These are phyloP conservation scores for Lepisosteus oculatus DNA, from an alignment of 2,113 vertebrate genomes.

Conservation along the genomic window DNA sequence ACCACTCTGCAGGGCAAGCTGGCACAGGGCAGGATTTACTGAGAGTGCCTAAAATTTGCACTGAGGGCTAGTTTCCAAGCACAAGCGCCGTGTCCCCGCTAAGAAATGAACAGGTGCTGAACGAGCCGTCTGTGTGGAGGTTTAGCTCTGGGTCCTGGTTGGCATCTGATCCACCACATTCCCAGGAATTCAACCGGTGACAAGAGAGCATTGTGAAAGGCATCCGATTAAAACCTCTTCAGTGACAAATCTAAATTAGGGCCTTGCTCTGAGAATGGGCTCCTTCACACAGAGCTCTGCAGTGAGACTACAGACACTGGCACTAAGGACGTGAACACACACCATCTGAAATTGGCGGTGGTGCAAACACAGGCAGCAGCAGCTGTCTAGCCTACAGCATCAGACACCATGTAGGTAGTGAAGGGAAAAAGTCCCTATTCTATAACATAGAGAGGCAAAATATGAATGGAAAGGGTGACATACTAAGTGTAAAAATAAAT, in stretches of 20 bases:
- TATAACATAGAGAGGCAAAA: too few relatives aligned
- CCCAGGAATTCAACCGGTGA: constrained; percentile 57
- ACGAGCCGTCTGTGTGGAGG: constrained; percentile 55
- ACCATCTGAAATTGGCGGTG: not conserved
- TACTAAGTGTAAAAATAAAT: too few relatives aligned
- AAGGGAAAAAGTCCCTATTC: too few relatives aligned
- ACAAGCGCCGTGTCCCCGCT: not conserved
- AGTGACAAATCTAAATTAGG: constrained; percentile 45
- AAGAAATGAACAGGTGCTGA: constrained; percentile 72
- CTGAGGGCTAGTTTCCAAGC: not conserved
- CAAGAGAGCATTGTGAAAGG: constrained; percentile 60
- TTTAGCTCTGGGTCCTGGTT: constrained; percentile 51
- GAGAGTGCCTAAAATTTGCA: not conserved
- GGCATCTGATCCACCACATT: constrained; percentile 47
- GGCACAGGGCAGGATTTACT: not conserved
- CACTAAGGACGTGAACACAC: not conserved
- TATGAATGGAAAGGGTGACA: too few relatives aligned
- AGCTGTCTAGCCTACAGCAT: too few relatives aligned
- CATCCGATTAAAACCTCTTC: constrained; percentile 42
- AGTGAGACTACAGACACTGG: not conserved
- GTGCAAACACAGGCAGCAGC: too few relatives aligned
- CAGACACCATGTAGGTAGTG: too few relatives aligned
- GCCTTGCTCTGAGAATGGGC: constrained; percentile 25
- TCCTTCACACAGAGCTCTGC: constrained; percentile 21
- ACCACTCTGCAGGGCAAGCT: too few relatives aligned